Conservation (phyloP, 2,888 invertebrate genomes). For the Lasius fuliginosus region DNA sequence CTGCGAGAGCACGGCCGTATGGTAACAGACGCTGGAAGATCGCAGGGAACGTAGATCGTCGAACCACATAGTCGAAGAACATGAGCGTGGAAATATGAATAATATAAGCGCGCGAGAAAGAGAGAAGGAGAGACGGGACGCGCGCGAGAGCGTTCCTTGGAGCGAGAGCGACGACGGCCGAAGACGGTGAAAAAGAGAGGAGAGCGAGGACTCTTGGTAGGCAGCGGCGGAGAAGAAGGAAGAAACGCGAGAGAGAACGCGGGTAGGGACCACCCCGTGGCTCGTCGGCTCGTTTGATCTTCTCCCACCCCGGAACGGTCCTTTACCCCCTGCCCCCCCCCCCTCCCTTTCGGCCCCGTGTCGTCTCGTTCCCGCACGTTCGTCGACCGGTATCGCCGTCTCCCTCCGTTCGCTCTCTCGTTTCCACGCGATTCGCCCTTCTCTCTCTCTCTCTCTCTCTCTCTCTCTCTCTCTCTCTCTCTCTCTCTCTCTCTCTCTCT, state of each 20-base stretch:
- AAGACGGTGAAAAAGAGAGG: constrained; percentile 62
- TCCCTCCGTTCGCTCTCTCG: constrained; percentile 53
- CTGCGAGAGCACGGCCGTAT: constrained; percentile 54
- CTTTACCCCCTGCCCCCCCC: constrained; percentile 60
- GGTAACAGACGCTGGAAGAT: constrained; percentile 53
- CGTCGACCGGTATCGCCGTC: constrained; percentile 47
- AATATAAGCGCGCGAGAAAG: constrained; percentile 78
- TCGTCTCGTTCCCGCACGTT: constrained; percentile 61
- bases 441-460: constrained; percentile 16
- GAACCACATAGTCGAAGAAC: constrained; percentile 72
- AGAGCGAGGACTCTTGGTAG: constrained; percentile 66
- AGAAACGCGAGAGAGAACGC: constrained; percentile 78
- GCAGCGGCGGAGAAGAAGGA: constrained; percentile 69
- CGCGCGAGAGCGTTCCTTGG: too few species aligned
- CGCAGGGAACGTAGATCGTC: constrained; percentile 65
- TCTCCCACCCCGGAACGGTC: constrained; percentile 80
- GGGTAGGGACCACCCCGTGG: constrained; percentile 86
- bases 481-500: constrained; percentile 16
- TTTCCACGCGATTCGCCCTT: constrained; percentile 56
- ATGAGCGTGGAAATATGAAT: constrained; percentile 83
- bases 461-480: not conserved
- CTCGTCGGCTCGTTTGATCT: constrained; percentile 86
- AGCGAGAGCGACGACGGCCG: constrained; percentile 61
- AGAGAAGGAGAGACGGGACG: constrained; percentile 54
- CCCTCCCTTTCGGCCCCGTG: constrained; percentile 36